Conservation (phyloP, 2,797 vertebrate species). For the Echeneis naucrates region DNA sequence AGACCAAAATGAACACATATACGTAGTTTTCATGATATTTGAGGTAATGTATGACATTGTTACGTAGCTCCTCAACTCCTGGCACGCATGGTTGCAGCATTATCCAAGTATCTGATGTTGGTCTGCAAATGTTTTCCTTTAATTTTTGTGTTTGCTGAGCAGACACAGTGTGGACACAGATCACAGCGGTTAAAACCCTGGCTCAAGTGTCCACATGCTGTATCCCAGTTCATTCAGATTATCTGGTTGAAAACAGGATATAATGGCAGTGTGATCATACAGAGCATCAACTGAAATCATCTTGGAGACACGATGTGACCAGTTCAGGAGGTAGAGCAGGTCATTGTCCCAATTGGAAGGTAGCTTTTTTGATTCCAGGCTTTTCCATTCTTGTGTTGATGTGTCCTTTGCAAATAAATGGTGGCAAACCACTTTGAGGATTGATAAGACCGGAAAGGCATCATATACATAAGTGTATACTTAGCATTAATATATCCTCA, state of each 20-base stretch:
- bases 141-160: not conserved
- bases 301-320: too few species aligned
- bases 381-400: too few species aligned
- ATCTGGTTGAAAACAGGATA: not conserved
- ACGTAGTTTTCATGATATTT: not conserved
- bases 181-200: not conserved
- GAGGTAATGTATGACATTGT: too few species aligned
- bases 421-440: too few species aligned
- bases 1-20: not conserved
- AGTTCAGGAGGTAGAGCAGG: too few species aligned
- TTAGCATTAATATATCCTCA: not conserved
- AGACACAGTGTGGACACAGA: too few species aligned
- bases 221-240: not conserved
- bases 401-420: too few species aligned
- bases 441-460: too few species aligned
- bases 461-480: too few species aligned
- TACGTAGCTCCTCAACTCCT: too few species aligned
- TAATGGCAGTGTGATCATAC: not conserved
- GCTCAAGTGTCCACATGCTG: not conserved
- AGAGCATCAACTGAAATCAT: not conserved
- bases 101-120: not conserved
- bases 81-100: not conserved
- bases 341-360: too few species aligned
- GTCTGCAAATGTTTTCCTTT: not conserved
- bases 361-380: too few species aligned